Base-by-base conservation (phyloP, 2,888 invertebrate genomes). In the Hemicrepidius hirtus region DNA sequence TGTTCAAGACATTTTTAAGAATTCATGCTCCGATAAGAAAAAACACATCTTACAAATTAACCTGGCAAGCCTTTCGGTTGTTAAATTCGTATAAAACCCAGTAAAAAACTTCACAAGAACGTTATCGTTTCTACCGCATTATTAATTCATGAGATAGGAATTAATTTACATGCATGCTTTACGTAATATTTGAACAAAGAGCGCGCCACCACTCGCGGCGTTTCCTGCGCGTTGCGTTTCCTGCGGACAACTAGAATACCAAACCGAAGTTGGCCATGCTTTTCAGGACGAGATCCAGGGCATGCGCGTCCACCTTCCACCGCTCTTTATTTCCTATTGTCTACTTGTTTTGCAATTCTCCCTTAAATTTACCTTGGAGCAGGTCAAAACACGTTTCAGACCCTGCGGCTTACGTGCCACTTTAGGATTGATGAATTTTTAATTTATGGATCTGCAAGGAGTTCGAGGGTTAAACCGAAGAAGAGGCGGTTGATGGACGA, bases 321-420 rank as follows among this genome's bases (percentile, higher is more conserved):
- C 66, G 20, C 60, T 57, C 66, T 62, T 67, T 67, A 71, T 67
- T 32, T 46, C 40, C 55, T 64, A 40, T 68, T 68, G 63, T 72
- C 60, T 62, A 44, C 62, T 65, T 68, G 72, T 68, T 68, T 68
- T 64, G 63, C 72, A 64, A 68, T 68, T 71, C 41, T 71, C 64
- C 49, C 63, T 46, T 68, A 68, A 68, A 72, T 68, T 68, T 59
- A 9, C 62, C 62, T 69, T 63, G 40, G 63, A 69, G 53, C 55
- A 53, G 69, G 69, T 69, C 69, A 44, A 63, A 37, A 53, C 28
- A 53, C 53, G 53, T 24, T 53, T 53, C 5, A 53, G 53, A 2
- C 28, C 3, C 28, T 9, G 53, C 24, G 32, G 28, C 28, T 53
- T 49, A 49, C 40, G 40, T 40, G 13, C 40, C 13, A 40, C 49